These are phyloP conservation scores for Lutjanus erythropterus DNA, from an alignment of 2,113 vertebrate species.

Conservation along the genomic window DNA sequence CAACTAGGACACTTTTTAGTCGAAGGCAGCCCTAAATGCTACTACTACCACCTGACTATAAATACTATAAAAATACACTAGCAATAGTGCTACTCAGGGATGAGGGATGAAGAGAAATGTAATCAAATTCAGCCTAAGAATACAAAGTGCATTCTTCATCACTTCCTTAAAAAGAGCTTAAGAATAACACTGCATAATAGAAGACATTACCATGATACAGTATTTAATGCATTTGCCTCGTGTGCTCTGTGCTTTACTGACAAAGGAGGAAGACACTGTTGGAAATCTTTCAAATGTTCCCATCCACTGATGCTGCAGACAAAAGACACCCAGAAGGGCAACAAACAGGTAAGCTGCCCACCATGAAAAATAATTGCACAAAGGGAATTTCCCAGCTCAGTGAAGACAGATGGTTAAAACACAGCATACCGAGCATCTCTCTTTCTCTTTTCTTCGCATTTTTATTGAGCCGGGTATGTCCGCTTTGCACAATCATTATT, in stretches of 20 bases:
- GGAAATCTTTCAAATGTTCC: slow-evolving; percentile 6
- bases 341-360: slow-evolving; percentile 40
- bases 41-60: too few relatives aligned
- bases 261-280: slow-evolving; percentile 8
- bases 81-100: background rate
- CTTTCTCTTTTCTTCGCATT: slow-evolving; percentile 4
- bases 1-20: too few relatives aligned
- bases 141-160: background rate
- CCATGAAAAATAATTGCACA: slow-evolving; percentile 52
- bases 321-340: slow-evolving; percentile 30
- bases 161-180: background rate
- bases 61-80: background rate
- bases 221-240: background rate
- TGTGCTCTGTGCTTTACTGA: slow-evolving; percentile 1
- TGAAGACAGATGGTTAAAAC: slow-evolving; percentile 56
- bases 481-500: slow-evolving; percentile 48
- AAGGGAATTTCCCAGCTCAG: slow-evolving; percentile 49
- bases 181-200: background rate
- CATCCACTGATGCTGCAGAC: slow-evolving; percentile 4
- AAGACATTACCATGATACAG: background rate
- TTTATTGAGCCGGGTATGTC: slow-evolving; percentile 42
- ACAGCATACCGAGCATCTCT: background rate
- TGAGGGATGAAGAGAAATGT: background rate
- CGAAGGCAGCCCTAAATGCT: too few relatives aligned
- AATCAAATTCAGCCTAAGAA: background rate